Base-by-base conservation (phyloP, 2,113 vertebrate species). In the Gavialis gangeticus region DNA sequence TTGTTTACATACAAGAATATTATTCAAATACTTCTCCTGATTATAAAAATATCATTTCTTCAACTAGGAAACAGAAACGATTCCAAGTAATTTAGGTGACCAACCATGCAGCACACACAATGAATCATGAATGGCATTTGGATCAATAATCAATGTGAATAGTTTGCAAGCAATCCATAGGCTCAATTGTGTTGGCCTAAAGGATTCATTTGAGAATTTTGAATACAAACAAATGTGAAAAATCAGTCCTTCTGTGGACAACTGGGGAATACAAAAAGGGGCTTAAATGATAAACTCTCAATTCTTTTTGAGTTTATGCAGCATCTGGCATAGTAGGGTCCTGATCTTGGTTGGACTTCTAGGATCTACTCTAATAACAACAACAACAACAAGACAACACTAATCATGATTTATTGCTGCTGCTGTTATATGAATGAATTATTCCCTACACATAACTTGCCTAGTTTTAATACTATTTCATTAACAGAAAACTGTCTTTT, bases 71-170 rank as follows among this genome's bases (percentile, higher is more conserved):
- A 0, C 27, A 69, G 76, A 19, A 86, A 0, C 2, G 46, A 46
- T 14, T 64, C 54, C 5, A 46, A 1, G 2, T 27, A 66, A 24
- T 28, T 57, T 66, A 64, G 2, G 12, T 30, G 82, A 76, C 86
- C 69, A 59, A 54, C 1, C 0, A 4, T 60, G 75, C n/a, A 85
- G 84, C 54, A 10, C n/a, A 46, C 69, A 60, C 2, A 80, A 13
- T n/a, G 82, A 75, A 15, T 85, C 86, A 27, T 0, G 0, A 15
- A 80, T 37, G 85, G 13, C 1, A 1, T 54, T 83, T 66, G 0
- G 1, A 64, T 56, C 69, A 3, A 0, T 64, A 56, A 58, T 64
- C 91, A 16, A 0, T 34, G 46, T 12, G 27, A 22, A 66, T 58
- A 34, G 28, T 62, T 94, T 79, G 34, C 27, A 77, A 82, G 62